Conservation (phyloP, 2,888 invertebrate species). For the Norana najaformis region DNA sequence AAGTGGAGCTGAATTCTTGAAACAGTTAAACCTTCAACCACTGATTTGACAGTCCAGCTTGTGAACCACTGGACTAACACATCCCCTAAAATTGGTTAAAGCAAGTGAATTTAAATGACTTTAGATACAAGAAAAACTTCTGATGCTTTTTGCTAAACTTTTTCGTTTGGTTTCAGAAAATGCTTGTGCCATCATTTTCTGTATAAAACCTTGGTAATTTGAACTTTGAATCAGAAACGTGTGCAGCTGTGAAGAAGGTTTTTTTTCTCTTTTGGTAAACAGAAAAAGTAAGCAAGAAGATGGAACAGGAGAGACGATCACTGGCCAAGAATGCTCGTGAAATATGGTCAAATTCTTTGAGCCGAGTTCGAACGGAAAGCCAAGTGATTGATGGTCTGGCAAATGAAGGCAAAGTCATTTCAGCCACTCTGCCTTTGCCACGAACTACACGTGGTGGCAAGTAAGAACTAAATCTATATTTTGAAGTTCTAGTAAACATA, state of each 20-base stretch:
- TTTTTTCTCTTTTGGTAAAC: background rate
- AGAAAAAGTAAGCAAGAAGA: conserved; percentile 55
- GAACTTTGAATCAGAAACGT: background rate
- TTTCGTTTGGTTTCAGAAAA: background rate
- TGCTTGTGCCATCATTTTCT: background rate
- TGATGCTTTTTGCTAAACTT: no score
- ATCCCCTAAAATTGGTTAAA: no score
- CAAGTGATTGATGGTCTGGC: conserved; percentile 33
- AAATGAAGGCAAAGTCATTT: background rate
- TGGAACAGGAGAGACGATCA: conserved; percentile 59
- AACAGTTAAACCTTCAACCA: no score
- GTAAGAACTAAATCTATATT: conserved; percentile 2
- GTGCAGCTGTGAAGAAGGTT: background rate
- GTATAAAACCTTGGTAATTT: background rate
- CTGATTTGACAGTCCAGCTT: no score
- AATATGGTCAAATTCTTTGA: conserved; percentile 56
- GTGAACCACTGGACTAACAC: no score
- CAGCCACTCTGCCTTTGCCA: conserved; percentile 18
- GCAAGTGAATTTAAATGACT: background rate
- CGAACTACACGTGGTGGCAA: conserved; percentile 1
- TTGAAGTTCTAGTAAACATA: no score
- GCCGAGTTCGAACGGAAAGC: conserved; percentile 37
- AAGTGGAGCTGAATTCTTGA: no score
- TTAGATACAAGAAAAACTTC: background rate
- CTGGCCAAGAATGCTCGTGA: conserved; percentile 60